Evolutionary conservation across 2,797 vertebrate species (phyloP).

Genomic region (Gambelia wislizenii): DNA sequence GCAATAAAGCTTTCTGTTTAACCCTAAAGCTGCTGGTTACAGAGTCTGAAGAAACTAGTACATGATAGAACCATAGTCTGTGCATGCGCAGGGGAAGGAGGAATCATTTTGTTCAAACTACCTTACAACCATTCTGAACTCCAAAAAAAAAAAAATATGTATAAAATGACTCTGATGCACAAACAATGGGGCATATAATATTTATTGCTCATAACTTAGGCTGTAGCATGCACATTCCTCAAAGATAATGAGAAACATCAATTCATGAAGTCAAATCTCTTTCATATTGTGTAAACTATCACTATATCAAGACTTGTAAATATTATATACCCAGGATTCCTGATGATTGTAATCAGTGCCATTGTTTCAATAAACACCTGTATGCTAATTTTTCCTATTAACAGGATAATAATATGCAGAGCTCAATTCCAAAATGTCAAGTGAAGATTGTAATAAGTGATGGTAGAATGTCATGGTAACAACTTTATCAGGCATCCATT

Average conservation of each 20-base stretch:
- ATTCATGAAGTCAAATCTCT: slow-evolving; percentile 8
- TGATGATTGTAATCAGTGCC: neutral
- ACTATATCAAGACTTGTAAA: neutral
- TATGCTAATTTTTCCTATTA: slow-evolving; percentile 29
- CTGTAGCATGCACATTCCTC: neutral
- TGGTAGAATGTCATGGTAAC: slow-evolving; percentile 1
- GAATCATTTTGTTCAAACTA: neutral
- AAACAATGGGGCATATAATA: neutral
- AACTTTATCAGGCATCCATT: neutral
- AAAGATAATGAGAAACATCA: slow-evolving; percentile 8
- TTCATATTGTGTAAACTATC: neutral
- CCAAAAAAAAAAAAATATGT: neutral
- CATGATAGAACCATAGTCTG: too few relatives aligned
- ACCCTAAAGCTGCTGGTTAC: too few relatives aligned
- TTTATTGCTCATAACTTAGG: neutral
- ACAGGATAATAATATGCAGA: neutral
- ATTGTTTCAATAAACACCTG: slow-evolving; percentile 26
- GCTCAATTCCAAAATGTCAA: slow-evolving; percentile 4
- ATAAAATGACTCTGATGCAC: slow-evolving; percentile 12
- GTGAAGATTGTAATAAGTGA: neutral
- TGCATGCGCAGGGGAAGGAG: rapidly evolving
- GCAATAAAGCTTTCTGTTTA: too few relatives aligned
- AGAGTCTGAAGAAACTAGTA: too few relatives aligned
- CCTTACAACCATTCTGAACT: neutral
- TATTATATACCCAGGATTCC: slow-evolving; percentile 14